Evolutionary conservation across 2,113 vertebrate genomes (phyloP).

Genomic region (Pluvianellus socialis): DNA sequence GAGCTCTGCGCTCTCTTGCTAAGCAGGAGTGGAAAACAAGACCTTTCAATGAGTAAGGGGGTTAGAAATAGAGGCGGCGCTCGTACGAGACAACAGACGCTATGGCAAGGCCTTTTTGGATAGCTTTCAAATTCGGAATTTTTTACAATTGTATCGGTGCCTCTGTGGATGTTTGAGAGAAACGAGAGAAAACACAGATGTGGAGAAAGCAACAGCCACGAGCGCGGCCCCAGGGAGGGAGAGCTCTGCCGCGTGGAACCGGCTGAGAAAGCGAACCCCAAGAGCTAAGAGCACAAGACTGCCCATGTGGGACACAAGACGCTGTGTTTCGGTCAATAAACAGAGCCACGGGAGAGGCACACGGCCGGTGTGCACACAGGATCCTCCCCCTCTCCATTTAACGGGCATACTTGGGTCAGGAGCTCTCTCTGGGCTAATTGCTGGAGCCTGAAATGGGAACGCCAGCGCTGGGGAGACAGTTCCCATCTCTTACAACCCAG

Average conservation of each 20-base stretch:
- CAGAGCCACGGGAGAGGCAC: accelerated
- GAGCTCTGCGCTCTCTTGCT: not conserved
- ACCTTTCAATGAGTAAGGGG: not conserved
- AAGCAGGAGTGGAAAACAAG: not conserved
- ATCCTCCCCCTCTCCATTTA: not conserved
- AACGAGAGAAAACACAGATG: not conserved
- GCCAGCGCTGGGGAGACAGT: not conserved
- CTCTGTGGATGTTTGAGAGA: not conserved
- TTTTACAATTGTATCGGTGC: not conserved
- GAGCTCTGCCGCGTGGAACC: not conserved
- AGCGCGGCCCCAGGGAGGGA: not conserved
- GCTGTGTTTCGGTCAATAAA: not conserved
- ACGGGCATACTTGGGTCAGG: not conserved
- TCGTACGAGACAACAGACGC: not conserved
- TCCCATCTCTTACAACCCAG: not conserved
- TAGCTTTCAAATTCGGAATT: not conserved
- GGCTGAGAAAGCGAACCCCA: not conserved
- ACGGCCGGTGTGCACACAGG: accelerated
- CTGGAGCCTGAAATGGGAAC: not conserved
- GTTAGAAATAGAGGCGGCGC: accelerated
- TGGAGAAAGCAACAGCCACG: not conserved
- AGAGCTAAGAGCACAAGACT: not conserved
- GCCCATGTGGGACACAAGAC: not conserved
- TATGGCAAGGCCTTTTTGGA: not conserved
- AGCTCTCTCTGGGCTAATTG: not conserved